Evolutionary conservation across 2,888 invertebrate species (phyloP).

Genomic region (Mesorhabditis sp.): DNA sequence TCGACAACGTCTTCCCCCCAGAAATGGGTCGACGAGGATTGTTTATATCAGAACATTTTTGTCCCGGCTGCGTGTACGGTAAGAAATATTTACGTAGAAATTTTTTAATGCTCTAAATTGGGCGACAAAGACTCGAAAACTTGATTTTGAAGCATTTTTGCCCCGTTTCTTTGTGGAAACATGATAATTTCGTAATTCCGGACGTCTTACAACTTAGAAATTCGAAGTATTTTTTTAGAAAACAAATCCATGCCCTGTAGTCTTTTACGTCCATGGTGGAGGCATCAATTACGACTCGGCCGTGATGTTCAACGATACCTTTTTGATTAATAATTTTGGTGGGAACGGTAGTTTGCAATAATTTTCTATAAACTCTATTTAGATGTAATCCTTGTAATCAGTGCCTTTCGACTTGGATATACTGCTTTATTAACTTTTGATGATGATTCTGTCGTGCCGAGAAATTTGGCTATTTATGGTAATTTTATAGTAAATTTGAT

Average conservation of each 20-base stretch:
- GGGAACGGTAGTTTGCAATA: background rate
- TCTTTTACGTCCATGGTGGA: conserved; percentile 50
- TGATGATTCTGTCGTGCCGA: conserved; percentile 28
- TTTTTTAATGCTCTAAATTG: background rate
- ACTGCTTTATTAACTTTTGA: conserved; percentile 30
- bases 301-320: conserved; percentile 47
- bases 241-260: conserved; percentile 32
- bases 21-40: conserved; percentile 45
- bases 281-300: conserved; percentile 45
- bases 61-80: conserved; percentile 5
- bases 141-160: no score
- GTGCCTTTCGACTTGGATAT: conserved; percentile 40
- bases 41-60: conserved; percentile 16
- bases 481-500: background rate
- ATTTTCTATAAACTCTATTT: conserved; percentile 1
- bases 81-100: background rate
- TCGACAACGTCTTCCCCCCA: conserved; percentile 33
- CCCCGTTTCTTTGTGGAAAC: no score
- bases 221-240: background rate
- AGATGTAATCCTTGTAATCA: conserved; percentile 38
- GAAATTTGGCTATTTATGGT: conserved; percentile 41
- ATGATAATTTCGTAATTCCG: no score
- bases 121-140: no score
- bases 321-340: conserved; percentile 29
- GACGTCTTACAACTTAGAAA: background rate